Evolutionary conservation across 2,113 vertebrate species (phyloP), one percentile per base, ranked within the genome.

Genomic region (Hiodon alosoides): DNA sequence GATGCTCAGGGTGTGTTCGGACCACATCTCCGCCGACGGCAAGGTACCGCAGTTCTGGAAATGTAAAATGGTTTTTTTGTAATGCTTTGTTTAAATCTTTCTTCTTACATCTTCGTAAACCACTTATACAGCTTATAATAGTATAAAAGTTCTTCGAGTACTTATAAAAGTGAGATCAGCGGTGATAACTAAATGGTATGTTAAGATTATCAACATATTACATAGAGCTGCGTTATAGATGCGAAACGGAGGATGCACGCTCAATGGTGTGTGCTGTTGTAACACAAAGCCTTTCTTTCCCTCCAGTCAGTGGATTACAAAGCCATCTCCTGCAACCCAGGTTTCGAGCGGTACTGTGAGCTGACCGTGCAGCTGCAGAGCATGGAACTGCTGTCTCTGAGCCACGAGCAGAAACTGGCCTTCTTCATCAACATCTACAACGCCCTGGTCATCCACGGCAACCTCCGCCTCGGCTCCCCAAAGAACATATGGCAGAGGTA

Each of bases 361-460:
- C 82, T 93, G 0, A 83, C 90, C 61, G 84, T 92, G 50, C 87
- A 91, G 82, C 87, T 93, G 60, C 92, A 93, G 86, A 84, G 86
- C 14, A 81, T 91, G 76, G 83, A 93, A 78, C 84, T 92, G 69
- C 82, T 84, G 1, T 86, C 87, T 0, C 82, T 93, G 77, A 91
- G 81, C 74, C 82, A 87, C 0, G 89, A 93, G 77, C 89, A 92
- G 80, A 93, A 89, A 79, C 87, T 93, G 76, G 89, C 92, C 79
- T 93, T 93, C 84, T 93, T 93, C 78, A 93, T 93, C 81, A 93
- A 93, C 83, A 84, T 89, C 81, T 93, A 93, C 83, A 93, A 93
- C 2, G 86, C 90, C 58, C 81, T 93, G 79, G 91, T 92, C 80
- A 93, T 93, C 77, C 91, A 93, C 4, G 91, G 91, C 3, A 85